Conservation (phyloP, 2,113 vertebrate species). For the Panurus biarmicus region DNA sequence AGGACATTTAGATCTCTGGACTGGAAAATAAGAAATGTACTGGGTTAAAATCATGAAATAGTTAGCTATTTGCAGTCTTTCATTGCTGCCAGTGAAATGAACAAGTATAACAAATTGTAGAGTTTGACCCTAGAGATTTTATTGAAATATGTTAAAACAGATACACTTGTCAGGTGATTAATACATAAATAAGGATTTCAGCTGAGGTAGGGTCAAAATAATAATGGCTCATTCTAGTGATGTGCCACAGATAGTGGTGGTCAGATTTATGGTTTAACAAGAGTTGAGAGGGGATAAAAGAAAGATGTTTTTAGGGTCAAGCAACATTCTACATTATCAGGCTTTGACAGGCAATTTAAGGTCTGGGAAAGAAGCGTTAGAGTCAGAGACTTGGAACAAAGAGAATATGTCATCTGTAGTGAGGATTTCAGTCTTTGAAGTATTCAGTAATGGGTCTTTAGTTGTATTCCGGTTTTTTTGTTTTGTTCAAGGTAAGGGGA, state of each 20-base stretch:
- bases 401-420: background rate
- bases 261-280: constrained; percentile 7
- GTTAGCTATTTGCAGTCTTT: background rate
- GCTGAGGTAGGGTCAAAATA: constrained; percentile 7
- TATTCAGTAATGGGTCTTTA: background rate
- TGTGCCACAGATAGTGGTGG: background rate
- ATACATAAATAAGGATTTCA: constrained; percentile 36
- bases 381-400: constrained; percentile 16
- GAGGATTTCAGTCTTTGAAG: background rate
- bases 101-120: background rate
- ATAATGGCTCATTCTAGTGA: background rate
- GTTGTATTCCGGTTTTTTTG: background rate
- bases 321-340: background rate
- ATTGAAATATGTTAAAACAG: background rate
- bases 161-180: background rate
- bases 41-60: background rate
- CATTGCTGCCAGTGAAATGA: background rate
- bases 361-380: background rate
- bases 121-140: background rate
- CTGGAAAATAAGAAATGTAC: background rate
- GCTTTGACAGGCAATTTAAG: constrained; percentile 39
- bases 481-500: background rate
- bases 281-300: background rate
- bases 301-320: constrained; percentile 29
- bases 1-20: background rate